A percentile compares a stretch with the other conserved stretches of the same genome.
These are phyloP conservation scores for Diaperis boleti DNA, from an alignment of 2,888 invertebrate species.

Conservation along the genomic window DNA sequence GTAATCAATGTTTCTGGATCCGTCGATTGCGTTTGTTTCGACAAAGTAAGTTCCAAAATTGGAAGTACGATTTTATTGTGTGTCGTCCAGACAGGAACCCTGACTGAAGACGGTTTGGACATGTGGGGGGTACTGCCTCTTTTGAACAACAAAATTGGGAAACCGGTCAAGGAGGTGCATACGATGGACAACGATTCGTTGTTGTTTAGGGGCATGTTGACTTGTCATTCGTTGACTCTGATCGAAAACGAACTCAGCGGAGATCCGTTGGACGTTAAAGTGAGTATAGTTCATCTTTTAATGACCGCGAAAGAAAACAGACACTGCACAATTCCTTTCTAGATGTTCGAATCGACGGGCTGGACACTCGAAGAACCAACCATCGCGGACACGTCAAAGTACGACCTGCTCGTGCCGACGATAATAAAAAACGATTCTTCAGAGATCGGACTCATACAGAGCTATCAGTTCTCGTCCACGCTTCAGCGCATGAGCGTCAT, in stretches of 20 bases:
- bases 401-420: slow-evolving; percentile 85
- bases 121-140: slow-evolving; percentile 92
- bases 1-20: slow-evolving; percentile 95
- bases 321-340: not conserved
- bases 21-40: slow-evolving; percentile 89
- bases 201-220: slow-evolving; percentile 82
- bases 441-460: slow-evolving; percentile 74
- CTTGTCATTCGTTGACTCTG: slow-evolving; percentile 92
- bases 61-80: not conserved
- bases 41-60: slow-evolving; percentile 74
- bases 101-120: slow-evolving; percentile 96
- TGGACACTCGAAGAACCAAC: slow-evolving; percentile 87
- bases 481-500: slow-evolving; percentile 93
- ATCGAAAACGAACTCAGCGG: slow-evolving; percentile 88
- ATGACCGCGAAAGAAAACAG: not conserved
- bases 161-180: slow-evolving; percentile 54
- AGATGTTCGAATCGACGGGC: slow-evolving; percentile 95
- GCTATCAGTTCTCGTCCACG: slow-evolving; percentile 84
- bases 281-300: slow-evolving; percentile 60
- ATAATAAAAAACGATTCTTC: slow-evolving; percentile 73
- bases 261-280: slow-evolving; percentile 94
- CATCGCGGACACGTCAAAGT: slow-evolving; percentile 82
- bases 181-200: slow-evolving; percentile 47
- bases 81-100: slow-evolving; percentile 86
- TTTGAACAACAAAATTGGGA: slow-evolving; percentile 9